Percentiles rank a stretch among this genome's conserved stretches.
These are phyloP conservation scores for Limnephilus lunatus DNA, from an alignment of 2,888 invertebrate genomes.

Conservation along the genomic window DNA sequence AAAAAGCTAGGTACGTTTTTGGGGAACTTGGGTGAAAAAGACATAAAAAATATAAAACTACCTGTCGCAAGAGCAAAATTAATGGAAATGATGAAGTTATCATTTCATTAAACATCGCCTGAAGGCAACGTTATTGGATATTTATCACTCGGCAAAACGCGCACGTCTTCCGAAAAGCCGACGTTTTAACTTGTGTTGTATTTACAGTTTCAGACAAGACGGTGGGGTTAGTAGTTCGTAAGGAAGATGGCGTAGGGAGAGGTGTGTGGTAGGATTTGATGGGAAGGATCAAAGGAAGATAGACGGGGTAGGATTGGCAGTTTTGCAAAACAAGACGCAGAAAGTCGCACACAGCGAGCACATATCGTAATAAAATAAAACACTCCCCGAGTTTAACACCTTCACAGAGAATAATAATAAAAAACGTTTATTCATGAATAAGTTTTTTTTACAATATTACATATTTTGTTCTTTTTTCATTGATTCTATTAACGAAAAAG, in stretches of 20 bases:
- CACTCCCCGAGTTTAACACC: no score
- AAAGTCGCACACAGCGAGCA: background rate
- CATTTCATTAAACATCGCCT: conserved; percentile 35
- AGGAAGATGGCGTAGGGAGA: background rate
- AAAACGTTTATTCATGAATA: no score
- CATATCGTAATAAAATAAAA: background rate
- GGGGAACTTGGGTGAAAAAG: background rate
- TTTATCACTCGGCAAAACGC: conserved; percentile 27
- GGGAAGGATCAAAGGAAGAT: conserved; percentile 5
- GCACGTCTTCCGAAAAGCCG: conserved; percentile 15
- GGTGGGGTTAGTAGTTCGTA: background rate
- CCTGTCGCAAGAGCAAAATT: background rate
- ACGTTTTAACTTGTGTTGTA: conserved; percentile 24
- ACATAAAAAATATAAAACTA: no score
- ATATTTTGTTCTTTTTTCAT: no score
- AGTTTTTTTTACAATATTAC: no score
- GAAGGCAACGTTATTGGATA: conserved; percentile 26
- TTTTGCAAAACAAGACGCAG: background rate
- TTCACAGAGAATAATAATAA: no score
- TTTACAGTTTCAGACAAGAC: conserved; percentile 6
- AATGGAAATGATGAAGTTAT: background rate
- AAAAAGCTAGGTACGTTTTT: background rate
- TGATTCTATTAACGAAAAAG: no score
- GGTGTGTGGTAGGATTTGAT: background rate
- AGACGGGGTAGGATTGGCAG: background rate